Evolutionary conservation across 2,113 vertebrate species (phyloP), one percentile per base, ranked within the genome.

Genomic region (Sinocyclocheilus grahami): DNA sequence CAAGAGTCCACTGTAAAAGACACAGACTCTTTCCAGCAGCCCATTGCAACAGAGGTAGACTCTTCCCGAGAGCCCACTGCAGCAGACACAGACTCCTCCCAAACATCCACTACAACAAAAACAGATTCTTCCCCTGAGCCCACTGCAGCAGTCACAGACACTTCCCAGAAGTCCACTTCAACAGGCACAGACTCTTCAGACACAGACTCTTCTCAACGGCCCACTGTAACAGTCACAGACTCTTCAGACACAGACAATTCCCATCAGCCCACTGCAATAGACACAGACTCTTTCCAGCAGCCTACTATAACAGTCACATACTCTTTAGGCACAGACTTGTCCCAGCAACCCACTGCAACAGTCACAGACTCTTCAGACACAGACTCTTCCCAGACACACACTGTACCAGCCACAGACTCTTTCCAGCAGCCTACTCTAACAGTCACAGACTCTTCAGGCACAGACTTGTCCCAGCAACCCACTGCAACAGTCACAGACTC

Each of bases 21-120:
- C 11, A 20, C 48, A 14, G 18, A n/a, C 12, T 3, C 22, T 30
- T 42, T 12, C 10, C 20, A 78, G 2, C 27, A 46, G 2, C 3
- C 42, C 20, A 27, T 13, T 86, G 3, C 7, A 55, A 67, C 24
- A 30, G 27, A 6, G 0, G 6, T 14, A 30, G 4, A 30, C 63
- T 30, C 63, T 30, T 16, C 27, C 24, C 24, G 3, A 2, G 4
- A 69, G 27, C 6, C 27, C 27, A 37, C 33, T 63, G 1, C 4
- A 53, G 9, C 13, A 74, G 14, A 12, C 2, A 18, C 5, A 14
- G 24, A 30, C 24, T 1, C 63, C 14, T 5, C 63, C 24, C 63
- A 27, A 2, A 5, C 13, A 0, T 13, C 24, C 24, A 65, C 62
- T 65, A 0, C 4, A 65, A 6, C 24, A 67, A 5, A 1, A 0